Evolutionary conservation across 2,888 invertebrate species (phyloP), one percentile per base, ranked within the genome.

Genomic region (Barypeithes pellucidus): DNA sequence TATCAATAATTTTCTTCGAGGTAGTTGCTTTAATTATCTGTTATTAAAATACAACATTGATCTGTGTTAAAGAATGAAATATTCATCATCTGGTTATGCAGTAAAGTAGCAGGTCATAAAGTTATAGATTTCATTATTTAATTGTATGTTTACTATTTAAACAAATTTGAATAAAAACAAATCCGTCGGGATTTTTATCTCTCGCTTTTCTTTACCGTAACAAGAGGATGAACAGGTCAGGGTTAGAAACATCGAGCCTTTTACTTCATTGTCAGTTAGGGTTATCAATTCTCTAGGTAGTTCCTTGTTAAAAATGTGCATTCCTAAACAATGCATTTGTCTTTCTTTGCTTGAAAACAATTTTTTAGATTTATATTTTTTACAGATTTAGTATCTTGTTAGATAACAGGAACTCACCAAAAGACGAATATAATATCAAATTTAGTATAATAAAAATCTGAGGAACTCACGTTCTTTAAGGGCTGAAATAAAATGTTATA

Each of bases 401-500:
- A 65, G 65, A 36, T 72, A 50, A 45, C 41, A 62, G 54, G 52
- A 62, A 73, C 68, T 73, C 73, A 73, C 68, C 69, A 62, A 72
- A 69, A 70, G 14, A 61, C 16, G 63, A 14, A 50, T 50, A 63
- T 65, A 52, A 62, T 66, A 54, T 36, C 36, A 33, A 65, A 14
- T 39, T 65, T 65, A 65, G 50, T 12, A 39, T 36, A 65, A 24
- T 36, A 54, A 50, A 62, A 47, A 52, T 52, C 36, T 47, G 36
- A 45, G 62, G 29, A 68, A 73, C 73, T 73, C 67, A 73, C 73
- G 73, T 73, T 73, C 73, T 73, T 73, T 73, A 54, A 73, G 24
- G 3, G 73, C 73, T 73, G 73, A 73, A 73, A 73, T 45, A 61
- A 68, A 73, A 68, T 36, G 20, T 59, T 18, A 41, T 7, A 36